phyloP scores from a whole-genome alignment of 1,140 invertebrate genomes.

The Dendrolimus punctatus region DNA sequence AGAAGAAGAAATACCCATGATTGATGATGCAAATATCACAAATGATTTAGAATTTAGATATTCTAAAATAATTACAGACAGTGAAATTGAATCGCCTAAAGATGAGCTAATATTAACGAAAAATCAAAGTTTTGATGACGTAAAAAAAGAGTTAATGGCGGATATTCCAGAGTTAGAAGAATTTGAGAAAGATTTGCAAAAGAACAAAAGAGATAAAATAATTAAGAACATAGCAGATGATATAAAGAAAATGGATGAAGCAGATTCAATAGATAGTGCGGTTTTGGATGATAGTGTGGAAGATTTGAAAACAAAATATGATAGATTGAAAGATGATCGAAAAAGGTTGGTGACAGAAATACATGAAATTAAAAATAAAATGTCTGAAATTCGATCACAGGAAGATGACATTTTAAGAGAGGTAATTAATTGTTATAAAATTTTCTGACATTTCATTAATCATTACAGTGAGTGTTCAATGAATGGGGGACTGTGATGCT shows the following conservation, averaged over 20 bases:
- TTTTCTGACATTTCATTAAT: background rate
- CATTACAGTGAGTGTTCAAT: too few species aligned
- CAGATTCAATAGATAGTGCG: slow-evolving; percentile 51
- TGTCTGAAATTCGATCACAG: slow-evolving; percentile 85
- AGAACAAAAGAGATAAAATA: slow-evolving; percentile 54
- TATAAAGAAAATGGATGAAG: slow-evolving; percentile 52
- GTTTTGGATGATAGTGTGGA: slow-evolving; percentile 53
- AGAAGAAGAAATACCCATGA: slow-evolving; percentile 71
- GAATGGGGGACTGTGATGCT: too few species aligned
- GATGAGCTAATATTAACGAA: slow-evolving; percentile 29
- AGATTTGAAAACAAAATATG: slow-evolving; percentile 62
- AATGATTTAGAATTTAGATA: slow-evolving; percentile 66
- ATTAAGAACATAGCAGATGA: slow-evolving; percentile 51
- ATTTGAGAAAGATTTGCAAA: slow-evolving; percentile 60
- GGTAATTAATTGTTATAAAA: slow-evolving; percentile 64
- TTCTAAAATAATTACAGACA: slow-evolving; percentile 47
- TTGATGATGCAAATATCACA: slow-evolving; percentile 61
- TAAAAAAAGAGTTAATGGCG: slow-evolving; percentile 66
- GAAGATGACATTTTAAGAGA: slow-evolving; percentile 88
- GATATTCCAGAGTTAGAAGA: slow-evolving; percentile 69
- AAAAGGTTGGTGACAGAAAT: slow-evolving; percentile 72
- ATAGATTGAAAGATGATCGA: slow-evolving; percentile 73
- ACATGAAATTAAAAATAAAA: slow-evolving; percentile 80
- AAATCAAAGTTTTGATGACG: slow-evolving; percentile 65
- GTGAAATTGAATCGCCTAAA: slow-evolving; percentile 10